Conservation (phyloP, 2,113 vertebrate species). For the Anser brachyrhynchus region DNA sequence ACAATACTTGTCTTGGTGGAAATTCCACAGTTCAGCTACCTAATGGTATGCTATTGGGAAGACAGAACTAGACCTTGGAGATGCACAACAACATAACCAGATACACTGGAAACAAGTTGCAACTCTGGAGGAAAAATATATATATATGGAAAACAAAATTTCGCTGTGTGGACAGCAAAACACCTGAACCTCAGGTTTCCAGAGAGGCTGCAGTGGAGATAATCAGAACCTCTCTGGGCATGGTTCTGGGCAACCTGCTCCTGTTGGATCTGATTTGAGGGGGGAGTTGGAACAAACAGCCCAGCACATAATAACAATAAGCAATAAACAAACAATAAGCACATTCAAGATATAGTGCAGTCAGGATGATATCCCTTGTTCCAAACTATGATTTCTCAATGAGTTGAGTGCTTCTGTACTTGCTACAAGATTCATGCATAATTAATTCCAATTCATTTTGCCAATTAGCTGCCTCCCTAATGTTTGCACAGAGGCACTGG, state of each 20-base stretch:
- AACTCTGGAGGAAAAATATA: not conserved
- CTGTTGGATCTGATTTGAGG: not conserved
- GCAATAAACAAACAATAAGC: not conserved
- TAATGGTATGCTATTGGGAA: not conserved
- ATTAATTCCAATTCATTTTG: slow-evolving; percentile 44
- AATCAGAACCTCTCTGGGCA: not conserved
- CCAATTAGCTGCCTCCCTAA: slow-evolving; percentile 20
- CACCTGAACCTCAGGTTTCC: not conserved
- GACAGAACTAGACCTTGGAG: not conserved
- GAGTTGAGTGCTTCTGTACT: not conserved
- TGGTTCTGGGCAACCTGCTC: not conserved
- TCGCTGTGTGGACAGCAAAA: not conserved
- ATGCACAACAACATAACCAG: not conserved
- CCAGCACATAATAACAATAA: too few relatives aligned
- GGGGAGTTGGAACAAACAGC: not conserved
- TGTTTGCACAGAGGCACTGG: not conserved
- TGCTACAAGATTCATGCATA: slow-evolving; percentile 25
- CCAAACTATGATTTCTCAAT: not conserved
- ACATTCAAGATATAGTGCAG: not conserved
- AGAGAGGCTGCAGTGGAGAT: not conserved
- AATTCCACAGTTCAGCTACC: not conserved
- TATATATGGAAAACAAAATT: not conserved
- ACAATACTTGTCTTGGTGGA: not conserved
- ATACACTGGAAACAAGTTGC: not conserved
- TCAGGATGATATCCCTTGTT: not conserved